Evolutionary conservation across 1,140 invertebrate genomes (phyloP).

Genomic region (Anadara kagoshimensis): DNA sequence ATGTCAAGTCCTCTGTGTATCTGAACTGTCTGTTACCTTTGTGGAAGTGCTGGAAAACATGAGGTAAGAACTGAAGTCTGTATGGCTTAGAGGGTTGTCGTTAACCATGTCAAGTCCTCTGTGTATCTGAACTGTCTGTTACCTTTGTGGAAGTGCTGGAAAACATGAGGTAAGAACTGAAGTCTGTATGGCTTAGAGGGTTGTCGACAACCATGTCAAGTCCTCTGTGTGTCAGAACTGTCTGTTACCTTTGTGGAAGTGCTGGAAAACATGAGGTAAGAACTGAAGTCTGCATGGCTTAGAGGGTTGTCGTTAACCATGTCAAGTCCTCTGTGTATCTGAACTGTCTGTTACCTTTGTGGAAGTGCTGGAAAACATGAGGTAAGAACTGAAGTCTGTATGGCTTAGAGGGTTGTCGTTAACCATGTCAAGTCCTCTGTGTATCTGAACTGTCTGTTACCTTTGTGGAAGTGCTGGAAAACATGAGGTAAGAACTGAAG

Average conservation of each 20-base stretch:
- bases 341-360: constrained; percentile 91
- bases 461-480: constrained; percentile 92
- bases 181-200: constrained; percentile 75
- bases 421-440: constrained; percentile 84
- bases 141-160: constrained; percentile 93
- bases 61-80: constrained; percentile 86
- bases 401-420: constrained; percentile 81
- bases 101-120: constrained; percentile 85
- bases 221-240: constrained; percentile 80
- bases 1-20: constrained; percentile 82
- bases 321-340: constrained; percentile 80
- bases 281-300: too few species aligned
- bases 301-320: constrained; percentile 86
- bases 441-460: constrained; percentile 85
- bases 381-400: constrained; percentile 71
- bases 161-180: too few species aligned
- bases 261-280: constrained; percentile 86
- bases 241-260: constrained; percentile 94
- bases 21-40: constrained; percentile 89
- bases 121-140: constrained; percentile 84
- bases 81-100: constrained; percentile 79
- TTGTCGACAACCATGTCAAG: constrained; percentile 88
- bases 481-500: constrained; percentile 79
- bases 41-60: constrained; percentile 91
- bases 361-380: constrained; percentile 90